phyloP scores from a whole-genome alignment of 1,140 invertebrate genomes.

The Acyrthosiphon pisum region DNA sequence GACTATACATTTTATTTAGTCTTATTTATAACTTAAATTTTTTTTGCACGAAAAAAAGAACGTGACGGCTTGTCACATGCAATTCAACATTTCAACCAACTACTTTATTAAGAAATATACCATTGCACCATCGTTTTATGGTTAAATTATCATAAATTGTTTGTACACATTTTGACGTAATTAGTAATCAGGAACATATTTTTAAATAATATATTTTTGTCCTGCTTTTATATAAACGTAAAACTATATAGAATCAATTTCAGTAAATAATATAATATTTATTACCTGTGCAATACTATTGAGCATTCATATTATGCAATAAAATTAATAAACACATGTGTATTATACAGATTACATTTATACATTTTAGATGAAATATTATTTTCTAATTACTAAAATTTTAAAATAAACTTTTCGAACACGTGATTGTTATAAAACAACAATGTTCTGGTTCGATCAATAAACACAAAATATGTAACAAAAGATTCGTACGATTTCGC shows the following conservation, averaged over 20 bases:
- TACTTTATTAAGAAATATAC: constrained; percentile 1
- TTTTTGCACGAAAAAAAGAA: neutral
- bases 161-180: neutral
- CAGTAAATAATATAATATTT: neutral
- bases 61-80: neutral
- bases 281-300: neutral
- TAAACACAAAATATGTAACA: neutral
- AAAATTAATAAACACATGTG: neutral
- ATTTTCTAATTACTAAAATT: neutral
- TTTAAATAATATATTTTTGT: neutral
- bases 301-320: neutral
- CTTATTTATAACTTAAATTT: neutral
- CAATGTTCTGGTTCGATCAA: neutral
- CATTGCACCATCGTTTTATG: constrained; percentile 1
- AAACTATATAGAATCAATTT: neutral
- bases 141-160: neutral
- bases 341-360: neutral
- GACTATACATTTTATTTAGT: neutral
- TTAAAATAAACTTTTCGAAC: neutral
- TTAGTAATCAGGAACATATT: neutral
- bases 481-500: neutral
- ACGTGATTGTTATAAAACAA: neutral
- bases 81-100: neutral
- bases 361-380: neutral
- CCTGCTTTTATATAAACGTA: neutral